These are phyloP conservation scores for Calameuta pallipes DNA, from an alignment of 2,888 invertebrate species.

Conservation along the genomic window DNA sequence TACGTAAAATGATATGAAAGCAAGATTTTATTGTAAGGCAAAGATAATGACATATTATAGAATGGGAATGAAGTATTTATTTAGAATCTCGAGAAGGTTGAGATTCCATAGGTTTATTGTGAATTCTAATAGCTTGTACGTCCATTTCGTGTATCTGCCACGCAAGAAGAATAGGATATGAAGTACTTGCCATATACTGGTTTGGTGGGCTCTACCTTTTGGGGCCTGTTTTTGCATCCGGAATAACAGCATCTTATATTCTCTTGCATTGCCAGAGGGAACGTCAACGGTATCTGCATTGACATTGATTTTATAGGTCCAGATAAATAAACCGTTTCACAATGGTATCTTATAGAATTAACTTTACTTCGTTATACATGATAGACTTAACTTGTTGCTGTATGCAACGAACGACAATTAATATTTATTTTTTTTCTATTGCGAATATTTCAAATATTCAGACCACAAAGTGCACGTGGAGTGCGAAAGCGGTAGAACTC, in stretches of 20 bases:
- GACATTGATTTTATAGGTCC: not conserved
- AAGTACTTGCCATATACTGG: slow-evolving; percentile 4
- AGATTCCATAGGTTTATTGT: not conserved
- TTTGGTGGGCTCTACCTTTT: slow-evolving; percentile 1
- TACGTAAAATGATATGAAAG: not conserved
- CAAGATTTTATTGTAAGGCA: not conserved
- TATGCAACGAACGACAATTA: not conserved
- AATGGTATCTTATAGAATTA: too few relatives aligned
- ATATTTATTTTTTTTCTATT: not conserved
- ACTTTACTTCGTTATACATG: not conserved
- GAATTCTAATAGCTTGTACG: not conserved
- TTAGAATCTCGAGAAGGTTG: not conserved
- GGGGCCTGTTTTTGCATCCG: slow-evolving; percentile 5
- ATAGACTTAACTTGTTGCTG: not conserved
- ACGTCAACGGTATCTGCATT: not conserved
- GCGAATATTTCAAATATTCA: not conserved
- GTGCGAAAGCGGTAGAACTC: not conserved
- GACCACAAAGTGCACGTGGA: not conserved
- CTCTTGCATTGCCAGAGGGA: not conserved
- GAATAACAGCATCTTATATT: not conserved
- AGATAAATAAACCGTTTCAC: not conserved
- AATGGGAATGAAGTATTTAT: not conserved
- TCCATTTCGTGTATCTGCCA: not conserved
- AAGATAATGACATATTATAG: not conserved
- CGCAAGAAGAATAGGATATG: slow-evolving; percentile 1